These are phyloP conservation scores for Acropora tenuis DNA, from an alignment of 64 coral and sea anemone genomes.

Conservation along the genomic window DNA sequence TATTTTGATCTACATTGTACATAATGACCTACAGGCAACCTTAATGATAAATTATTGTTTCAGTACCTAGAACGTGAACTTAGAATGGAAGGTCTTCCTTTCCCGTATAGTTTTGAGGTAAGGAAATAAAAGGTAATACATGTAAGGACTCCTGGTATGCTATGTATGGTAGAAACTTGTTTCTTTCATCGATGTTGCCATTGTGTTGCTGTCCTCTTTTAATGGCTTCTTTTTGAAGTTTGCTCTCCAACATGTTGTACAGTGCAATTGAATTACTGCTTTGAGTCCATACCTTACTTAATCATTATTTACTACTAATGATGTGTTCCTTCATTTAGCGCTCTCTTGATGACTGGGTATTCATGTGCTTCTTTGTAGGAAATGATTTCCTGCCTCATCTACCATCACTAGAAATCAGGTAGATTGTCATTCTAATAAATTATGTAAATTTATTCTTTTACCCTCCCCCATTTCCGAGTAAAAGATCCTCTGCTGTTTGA, in stretches of 20 bases:
- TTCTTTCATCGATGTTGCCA: no score
- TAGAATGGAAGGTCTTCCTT: constrained; percentile 96
- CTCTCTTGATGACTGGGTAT: constrained; percentile 98
- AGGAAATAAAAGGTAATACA: not conserved
- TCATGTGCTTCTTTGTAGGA: constrained; percentile 99
- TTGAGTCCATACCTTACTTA: no score
- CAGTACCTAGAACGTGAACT: constrained; percentile 97
- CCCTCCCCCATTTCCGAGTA: no score
- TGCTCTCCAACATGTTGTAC: not conserved
- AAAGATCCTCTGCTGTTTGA: no score
- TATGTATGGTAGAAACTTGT: no score
- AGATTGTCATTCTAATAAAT: not conserved
- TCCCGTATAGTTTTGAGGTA: constrained; percentile 98
- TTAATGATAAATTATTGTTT: not conserved
- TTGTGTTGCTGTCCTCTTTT: no score
- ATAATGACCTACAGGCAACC: not conserved
- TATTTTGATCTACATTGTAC: no score
- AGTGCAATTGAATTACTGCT: not conserved
- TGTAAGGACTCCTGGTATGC: no score
- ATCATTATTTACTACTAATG: constrained; percentile 2
- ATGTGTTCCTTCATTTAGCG: constrained; percentile 69
- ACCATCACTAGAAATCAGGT: constrained; percentile 98
- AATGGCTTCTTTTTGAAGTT: no score
- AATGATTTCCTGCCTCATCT: constrained; percentile 98
- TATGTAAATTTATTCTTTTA: no score